A percentile compares a stretch with the other conserved stretches of the same genome.
Evolutionary conservation across 35 echinoderm and acorn worm species (phyloP).

Genomic region (Ophiothrix spiculata): DNA sequence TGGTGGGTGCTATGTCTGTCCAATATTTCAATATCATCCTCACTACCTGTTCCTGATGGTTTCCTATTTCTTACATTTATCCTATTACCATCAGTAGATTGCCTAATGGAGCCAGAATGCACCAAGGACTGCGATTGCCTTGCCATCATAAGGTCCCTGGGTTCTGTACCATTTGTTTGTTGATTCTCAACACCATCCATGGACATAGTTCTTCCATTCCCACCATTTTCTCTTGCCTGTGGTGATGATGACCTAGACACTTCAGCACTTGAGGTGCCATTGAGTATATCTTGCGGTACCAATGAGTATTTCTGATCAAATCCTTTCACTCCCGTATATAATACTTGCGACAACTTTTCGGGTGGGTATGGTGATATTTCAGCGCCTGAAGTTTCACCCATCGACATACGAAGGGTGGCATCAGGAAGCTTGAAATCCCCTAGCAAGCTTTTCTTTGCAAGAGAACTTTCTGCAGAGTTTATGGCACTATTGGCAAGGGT

Average conservation of each 20-base stretch:
- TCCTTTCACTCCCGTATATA: slow-evolving; percentile 18
- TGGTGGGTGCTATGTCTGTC: neutral
- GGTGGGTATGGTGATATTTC: slow-evolving; percentile 41
- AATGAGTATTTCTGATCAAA: slow-evolving; percentile 61
- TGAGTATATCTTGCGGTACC: slow-evolving; percentile 41
- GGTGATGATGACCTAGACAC: slow-evolving; percentile 38
- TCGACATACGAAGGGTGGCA: slow-evolving; percentile 29
- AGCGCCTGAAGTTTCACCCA: slow-evolving; percentile 4
- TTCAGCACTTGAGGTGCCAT: slow-evolving; percentile 11
- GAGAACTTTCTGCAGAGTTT: neutral
- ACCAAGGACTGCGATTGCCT: neutral
- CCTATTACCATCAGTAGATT: neutral
- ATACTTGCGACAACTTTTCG: slow-evolving; percentile 44
- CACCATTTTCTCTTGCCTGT: neutral
- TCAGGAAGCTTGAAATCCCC: slow-evolving; percentile 30
- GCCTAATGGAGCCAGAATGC: neutral
- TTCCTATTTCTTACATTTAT: neutral
- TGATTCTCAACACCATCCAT: neutral
- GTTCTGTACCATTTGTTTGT: neutral
- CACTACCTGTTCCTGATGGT: slow-evolving; percentile 20
- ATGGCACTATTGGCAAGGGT: neutral
- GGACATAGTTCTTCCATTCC: neutral
- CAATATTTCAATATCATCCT: slow-evolving; percentile 57
- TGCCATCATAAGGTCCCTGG: neutral
- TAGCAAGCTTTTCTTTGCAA: neutral